Conservation (phyloP, 1,140 invertebrate species). For the Heliothis subflexa region DNA sequence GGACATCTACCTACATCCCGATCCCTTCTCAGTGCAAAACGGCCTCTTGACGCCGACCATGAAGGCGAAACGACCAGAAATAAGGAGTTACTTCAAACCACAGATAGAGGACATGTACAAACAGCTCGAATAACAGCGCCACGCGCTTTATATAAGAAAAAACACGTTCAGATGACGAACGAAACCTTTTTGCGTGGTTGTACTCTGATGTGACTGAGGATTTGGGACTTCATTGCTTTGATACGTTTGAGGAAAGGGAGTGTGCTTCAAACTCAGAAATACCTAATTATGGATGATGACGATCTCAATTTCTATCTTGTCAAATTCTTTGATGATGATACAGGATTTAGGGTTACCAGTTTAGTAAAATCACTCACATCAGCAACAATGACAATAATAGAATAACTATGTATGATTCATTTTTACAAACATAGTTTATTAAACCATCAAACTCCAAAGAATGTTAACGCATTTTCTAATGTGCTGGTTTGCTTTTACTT, state of each 20-base stretch:
- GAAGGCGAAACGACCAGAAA: constrained; percentile 96
- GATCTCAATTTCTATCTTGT: neutral
- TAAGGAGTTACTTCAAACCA: constrained; percentile 89
- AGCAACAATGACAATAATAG: too few relatives aligned
- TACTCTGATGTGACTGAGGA: constrained; percentile 28
- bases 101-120: constrained; percentile 57
- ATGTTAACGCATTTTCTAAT: constrained; percentile 22
- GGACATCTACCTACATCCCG: constrained; percentile 97
- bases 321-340: too few relatives aligned
- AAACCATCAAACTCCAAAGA: neutral
- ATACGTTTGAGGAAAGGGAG: neutral
- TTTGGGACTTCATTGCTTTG: constrained; percentile 28
- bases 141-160: constrained; percentile 22
- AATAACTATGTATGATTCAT: too few relatives aligned
- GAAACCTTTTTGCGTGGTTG: constrained; percentile 19
- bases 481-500: constrained; percentile 6
- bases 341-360: too few relatives aligned
- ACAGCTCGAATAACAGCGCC: constrained; percentile 51
- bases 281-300: neutral
- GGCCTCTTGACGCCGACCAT: constrained; percentile 98
- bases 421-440: too few relatives aligned
- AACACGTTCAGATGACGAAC: constrained; percentile 9
- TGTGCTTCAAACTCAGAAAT: neutral
- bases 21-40: constrained; percentile 98
- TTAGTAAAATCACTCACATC: too few relatives aligned